Evolutionary conservation across 2,797 vertebrate species (phyloP), one percentile per base, ranked within the genome.

Genomic region (Sus cebifrons): DNA sequence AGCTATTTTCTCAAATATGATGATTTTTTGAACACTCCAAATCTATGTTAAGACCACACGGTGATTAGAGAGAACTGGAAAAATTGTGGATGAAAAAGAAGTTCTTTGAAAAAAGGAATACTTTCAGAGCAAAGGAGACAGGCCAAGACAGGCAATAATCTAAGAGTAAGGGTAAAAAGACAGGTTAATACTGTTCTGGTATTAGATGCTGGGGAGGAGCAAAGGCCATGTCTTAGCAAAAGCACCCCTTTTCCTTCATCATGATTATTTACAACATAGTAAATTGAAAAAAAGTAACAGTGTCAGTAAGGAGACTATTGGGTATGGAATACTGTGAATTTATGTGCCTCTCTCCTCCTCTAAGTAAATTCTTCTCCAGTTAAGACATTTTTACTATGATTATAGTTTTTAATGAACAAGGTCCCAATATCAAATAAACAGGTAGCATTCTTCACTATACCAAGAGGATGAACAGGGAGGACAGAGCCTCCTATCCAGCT

Each of bases 1-100:
- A 96, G 86, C 67, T 92, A 95, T 95, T 96, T 96, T 88, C 95
- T 96, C 86, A 96, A 97, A 92, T 88, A 94, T 21, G 56, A 68
- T 79, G 58, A 74, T 68, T 92, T 96, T 79, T 79, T 79, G 83
- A 97, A 89, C 75, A 96, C 36, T 95, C 54, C 90, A 96, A 95
- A 91, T 92, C 92, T 90, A 10, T 86, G 70, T 93, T 93, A 96
- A 96, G 52, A 67, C 40, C 67, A 79, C 8, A 77, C 25, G n/a
- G 29, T 95, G 85, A 95, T 91, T 86, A 92, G 23, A 11, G 27
- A 92, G 82, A 89, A 96, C 40, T 86, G 16, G 70, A 89, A 95
- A 96, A 97, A 95, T 29, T 86, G 85, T 29, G 15, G 17, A 65
- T 89, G 17, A 68, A 86, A 93, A 96, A 95, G 27, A 85, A 88